phyloP scores from a whole-genome alignment of 1,140 invertebrate species.

The Saccostrea cuccullata region DNA sequence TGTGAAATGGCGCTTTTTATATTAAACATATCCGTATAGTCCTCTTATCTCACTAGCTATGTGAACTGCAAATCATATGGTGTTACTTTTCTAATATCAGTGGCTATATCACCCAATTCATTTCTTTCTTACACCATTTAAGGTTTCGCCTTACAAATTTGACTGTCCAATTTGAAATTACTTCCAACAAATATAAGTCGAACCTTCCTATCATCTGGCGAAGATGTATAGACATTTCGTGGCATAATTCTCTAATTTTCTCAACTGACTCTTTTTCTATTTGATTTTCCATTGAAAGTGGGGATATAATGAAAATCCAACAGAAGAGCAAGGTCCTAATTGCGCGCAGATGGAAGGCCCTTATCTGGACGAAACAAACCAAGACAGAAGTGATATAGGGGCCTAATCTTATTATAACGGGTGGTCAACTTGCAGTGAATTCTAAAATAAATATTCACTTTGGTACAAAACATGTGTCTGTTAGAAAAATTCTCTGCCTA shows the following conservation, averaged over 20 bases:
- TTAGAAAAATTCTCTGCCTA: constrained; percentile 49
- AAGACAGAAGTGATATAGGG: not conserved
- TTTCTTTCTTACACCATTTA: not conserved
- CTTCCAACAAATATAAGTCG: constrained; percentile 4
- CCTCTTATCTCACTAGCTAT: not conserved
- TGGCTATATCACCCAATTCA: not conserved
- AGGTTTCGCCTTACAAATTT: constrained; percentile 21
- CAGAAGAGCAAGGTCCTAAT: constrained; percentile 4
- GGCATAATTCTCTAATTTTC: constrained; percentile 22
- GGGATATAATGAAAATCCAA: constrained; percentile 20
- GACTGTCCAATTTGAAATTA: constrained; percentile 16
- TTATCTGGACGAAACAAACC: constrained; percentile 33
- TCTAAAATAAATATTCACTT: constrained; percentile 34
- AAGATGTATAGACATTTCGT: constrained; percentile 17
- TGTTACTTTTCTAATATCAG: not conserved
- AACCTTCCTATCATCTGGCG: not conserved
- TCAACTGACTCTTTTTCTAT: constrained; percentile 1
- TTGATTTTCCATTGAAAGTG: constrained; percentile 17
- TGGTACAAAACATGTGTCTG: constrained; percentile 11
- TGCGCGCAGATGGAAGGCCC: not conserved
- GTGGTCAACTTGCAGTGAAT: not conserved
- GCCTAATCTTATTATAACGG: constrained; percentile 26
- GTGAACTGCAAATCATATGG: not conserved
- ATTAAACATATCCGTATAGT: too few species aligned
- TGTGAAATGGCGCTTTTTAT: too few species aligned